Evolutionary conservation across 2,797 vertebrate genomes (phyloP).

Genomic region (Poliocrania exsul): DNA sequence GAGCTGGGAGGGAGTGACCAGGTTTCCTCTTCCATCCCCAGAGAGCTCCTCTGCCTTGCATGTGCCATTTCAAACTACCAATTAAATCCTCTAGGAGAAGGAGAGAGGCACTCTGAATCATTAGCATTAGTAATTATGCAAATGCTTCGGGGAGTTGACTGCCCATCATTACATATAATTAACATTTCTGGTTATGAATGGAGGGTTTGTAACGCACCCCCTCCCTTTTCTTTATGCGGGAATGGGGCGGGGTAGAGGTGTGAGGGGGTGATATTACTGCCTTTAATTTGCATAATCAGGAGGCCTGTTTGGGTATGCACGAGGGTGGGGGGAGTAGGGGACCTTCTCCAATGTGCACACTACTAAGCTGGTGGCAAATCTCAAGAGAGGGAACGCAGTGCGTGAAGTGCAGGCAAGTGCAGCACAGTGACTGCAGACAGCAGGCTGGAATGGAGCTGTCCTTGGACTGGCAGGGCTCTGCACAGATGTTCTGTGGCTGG

Average conservation of each 20-base stretch:
- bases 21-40: not conserved
- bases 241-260: not conserved
- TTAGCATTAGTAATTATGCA: slow-evolving; percentile 72
- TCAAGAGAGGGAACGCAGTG: not conserved
- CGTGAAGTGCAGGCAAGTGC: not conserved
- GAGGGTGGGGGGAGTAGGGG: not conserved
- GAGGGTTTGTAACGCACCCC: slow-evolving; percentile 18
- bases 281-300: slow-evolving; percentile 60
- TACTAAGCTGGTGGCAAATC: not conserved
- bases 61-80: slow-evolving; percentile 43
- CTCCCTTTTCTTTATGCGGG: not conserved
- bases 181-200: slow-evolving; percentile 66
- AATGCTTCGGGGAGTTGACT: slow-evolving; percentile 64
- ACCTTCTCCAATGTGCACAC: not conserved
- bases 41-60: not conserved
- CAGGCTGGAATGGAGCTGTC: not conserved
- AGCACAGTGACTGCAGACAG: not conserved
- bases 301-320: slow-evolving; percentile 15
- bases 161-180: slow-evolving; percentile 73
- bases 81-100: slow-evolving; percentile 58
- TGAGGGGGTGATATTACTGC: not conserved
- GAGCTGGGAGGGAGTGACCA: not conserved
- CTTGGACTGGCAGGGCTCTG: not conserved
- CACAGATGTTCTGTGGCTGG: not conserved
- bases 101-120: slow-evolving; percentile 51